Conservation (phyloP, 2,113 vertebrate genomes). For the Nothocercus nigrocapillus region DNA sequence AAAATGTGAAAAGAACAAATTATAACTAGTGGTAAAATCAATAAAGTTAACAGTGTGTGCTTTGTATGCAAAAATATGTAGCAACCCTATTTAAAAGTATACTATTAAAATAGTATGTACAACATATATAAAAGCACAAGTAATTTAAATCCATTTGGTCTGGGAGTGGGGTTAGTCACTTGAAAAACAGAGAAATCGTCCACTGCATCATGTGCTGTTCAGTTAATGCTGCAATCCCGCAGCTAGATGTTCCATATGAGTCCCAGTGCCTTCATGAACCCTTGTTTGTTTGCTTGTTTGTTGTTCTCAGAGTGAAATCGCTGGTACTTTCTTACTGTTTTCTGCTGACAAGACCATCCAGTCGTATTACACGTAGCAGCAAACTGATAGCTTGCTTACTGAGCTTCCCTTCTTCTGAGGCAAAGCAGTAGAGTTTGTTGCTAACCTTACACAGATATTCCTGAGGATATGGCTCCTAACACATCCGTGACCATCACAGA, state of each 20-base stretch:
- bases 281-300: background rate
- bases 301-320: background rate
- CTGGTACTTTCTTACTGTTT: background rate
- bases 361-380: background rate
- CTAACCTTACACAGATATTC: background rate
- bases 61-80: background rate
- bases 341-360: background rate
- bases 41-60: accelerated
- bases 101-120: background rate
- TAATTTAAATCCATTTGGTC: background rate
- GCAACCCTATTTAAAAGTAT: background rate
- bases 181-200: background rate
- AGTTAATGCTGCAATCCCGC: background rate
- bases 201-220: background rate
- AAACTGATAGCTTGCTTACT: background rate
- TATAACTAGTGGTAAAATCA: background rate
- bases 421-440: background rate
- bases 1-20: background rate
- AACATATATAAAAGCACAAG: background rate
- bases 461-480: background rate
- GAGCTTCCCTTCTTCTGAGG: background rate
- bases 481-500: background rate
- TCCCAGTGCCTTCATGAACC: background rate
- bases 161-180: background rate
- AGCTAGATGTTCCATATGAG: background rate